Evolutionary conservation across 2,113 vertebrate genomes (phyloP), one percentile per base, ranked within the genome.

Genomic region (Hemicordylus capensis): DNA sequence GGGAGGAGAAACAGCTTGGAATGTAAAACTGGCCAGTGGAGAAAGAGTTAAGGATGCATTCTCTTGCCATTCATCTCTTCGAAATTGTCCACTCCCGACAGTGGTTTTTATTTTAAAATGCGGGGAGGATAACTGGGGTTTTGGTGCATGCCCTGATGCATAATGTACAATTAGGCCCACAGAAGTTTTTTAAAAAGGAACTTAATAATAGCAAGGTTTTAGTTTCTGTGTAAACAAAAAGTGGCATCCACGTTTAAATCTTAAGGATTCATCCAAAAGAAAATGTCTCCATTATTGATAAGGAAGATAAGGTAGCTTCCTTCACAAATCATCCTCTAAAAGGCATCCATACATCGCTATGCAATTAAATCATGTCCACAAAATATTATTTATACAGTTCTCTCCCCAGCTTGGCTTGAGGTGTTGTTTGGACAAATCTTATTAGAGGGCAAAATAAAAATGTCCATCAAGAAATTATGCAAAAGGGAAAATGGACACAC

Each of bases 401-500:
- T 94, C 93, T 39, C 61, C 24, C 87, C 87, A 95, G 93, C 95
- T 94, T 91, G 72, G 44, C 82, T 89, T 94, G 90, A 96, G 95
- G 95, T 93, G 92, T 95, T 95, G 94, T 96, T 97, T 95, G 93
- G 95, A 95, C 95, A 95, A 80, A 94, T 96, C 94, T 96, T 96
- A 93, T 96, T 96, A 96, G 95, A 90, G 94, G 95, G 93, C 95
- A 94, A 95, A 94, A 96, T 96, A 96, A 97, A 96, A 96, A 96
- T 92, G 95, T 95, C 95, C 94, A 96, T 96, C 95, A 96, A 94
- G 94, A 97, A 96, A 97, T 96, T 95, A 92, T 96, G 92, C 85
- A 95, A 96, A 95, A 91, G 66, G 76, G 93, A 93, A 95, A 96
- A 96, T 96, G 96, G 97, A 95, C 95, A 94, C 95, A 97, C 96